Conservation (phyloP, 2,113 vertebrate species). For the Nerophis ophidion region DNA sequence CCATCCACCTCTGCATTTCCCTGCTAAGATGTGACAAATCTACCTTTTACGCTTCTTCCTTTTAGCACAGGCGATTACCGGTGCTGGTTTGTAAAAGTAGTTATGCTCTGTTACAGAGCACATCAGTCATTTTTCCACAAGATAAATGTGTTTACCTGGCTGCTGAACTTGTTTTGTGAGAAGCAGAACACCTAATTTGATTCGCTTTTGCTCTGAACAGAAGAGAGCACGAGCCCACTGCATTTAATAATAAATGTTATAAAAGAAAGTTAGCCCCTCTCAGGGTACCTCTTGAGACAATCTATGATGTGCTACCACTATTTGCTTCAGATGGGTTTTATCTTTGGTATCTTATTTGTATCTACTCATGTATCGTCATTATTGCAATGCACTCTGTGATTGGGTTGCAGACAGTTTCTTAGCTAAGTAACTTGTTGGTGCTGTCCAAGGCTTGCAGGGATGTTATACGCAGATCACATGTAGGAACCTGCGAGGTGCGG, state of each 20-base stretch:
- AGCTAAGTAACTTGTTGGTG: conserved; percentile 34
- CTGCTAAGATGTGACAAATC: too few relatives aligned
- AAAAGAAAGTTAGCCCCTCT: conserved; percentile 53
- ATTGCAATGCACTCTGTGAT: conserved; percentile 16
- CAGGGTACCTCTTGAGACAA: conserved; percentile 38
- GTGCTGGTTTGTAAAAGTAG: conserved; percentile 47
- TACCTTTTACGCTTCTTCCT: neutral
- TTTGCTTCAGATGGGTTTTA: conserved; percentile 23
- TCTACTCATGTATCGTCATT: conserved; percentile 20
- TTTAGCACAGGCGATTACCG: conserved; percentile 44
- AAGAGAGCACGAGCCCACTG: conserved; percentile 43
- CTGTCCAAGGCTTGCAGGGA: conserved; percentile 34
- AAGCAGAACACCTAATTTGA: conserved; percentile 66
- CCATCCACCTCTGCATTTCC: neutral
- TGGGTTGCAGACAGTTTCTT: conserved; percentile 20
- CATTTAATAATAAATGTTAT: conserved; percentile 68
- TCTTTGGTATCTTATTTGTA: conserved; percentile 21
- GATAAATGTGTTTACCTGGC: conserved; percentile 50
- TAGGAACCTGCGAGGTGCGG: too few relatives aligned
- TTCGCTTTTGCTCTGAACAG: conserved; percentile 56
- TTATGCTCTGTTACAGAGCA: conserved; percentile 25
- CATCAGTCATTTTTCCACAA: conserved; percentile 46
- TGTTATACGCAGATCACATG: conserved; percentile 6
- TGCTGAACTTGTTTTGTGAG: conserved; percentile 62
- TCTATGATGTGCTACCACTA: conserved; percentile 17